phyloP scores from a whole-genome alignment of 2,888 invertebrate genomes.

The Caenorhabditis wallacei region DNA sequence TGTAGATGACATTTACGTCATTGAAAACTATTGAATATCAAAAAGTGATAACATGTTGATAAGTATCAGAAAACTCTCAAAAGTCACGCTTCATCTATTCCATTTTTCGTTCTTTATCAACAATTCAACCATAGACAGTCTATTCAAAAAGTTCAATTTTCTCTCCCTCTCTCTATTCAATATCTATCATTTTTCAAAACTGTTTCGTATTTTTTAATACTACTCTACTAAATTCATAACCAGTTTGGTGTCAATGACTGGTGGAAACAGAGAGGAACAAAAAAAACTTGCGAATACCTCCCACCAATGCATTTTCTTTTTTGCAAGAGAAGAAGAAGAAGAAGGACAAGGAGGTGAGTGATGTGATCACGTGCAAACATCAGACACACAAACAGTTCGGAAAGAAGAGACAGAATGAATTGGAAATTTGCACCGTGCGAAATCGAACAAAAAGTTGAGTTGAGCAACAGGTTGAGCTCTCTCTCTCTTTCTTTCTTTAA shows the following conservation, averaged over 20 bases:
- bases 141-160: constrained; percentile 14
- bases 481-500: too few species aligned
- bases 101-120: not conserved
- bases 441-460: constrained; percentile 15
- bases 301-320: constrained; percentile 38
- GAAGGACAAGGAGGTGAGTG: constrained; percentile 49
- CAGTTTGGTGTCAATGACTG: constrained; percentile 37
- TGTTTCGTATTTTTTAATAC: constrained; percentile 1
- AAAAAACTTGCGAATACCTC: constrained; percentile 56
- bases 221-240: constrained; percentile 16
- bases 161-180: not conserved
- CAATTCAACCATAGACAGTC: constrained; percentile 4
- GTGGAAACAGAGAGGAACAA: constrained; percentile 14
- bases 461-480: not conserved
- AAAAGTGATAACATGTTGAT: constrained; percentile 12
- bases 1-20: not conserved
- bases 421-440: constrained; percentile 39
- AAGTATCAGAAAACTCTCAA: not conserved
- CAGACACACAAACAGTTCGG: constrained; percentile 50
- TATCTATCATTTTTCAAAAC: constrained; percentile 5
- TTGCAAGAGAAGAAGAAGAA: constrained; percentile 38
- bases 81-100: constrained; percentile 10
- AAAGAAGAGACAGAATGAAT: constrained; percentile 14
- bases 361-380: constrained; percentile 60
- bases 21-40: constrained; percentile 6